These are phyloP conservation scores for Macrocentrus cingulum DNA, from an alignment of 1,140 invertebrate genomes.

Conservation along the genomic window DNA sequence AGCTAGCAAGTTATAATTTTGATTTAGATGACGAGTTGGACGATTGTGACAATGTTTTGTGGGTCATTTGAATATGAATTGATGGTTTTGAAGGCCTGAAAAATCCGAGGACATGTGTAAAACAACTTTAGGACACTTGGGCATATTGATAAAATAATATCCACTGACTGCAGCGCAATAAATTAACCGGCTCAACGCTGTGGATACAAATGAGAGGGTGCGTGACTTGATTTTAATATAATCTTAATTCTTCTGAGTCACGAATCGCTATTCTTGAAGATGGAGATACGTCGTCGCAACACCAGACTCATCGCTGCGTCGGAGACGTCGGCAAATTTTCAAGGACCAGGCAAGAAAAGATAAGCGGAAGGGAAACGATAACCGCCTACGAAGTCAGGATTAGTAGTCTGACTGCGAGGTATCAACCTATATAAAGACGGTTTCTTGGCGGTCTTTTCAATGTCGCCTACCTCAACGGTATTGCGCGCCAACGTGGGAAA, in stretches of 20 bases:
- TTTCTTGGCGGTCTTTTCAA: constrained; percentile 34
- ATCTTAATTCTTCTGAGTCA: constrained; percentile 10
- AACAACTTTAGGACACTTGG: no score
- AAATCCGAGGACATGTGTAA: no score
- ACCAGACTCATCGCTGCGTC: neutral
- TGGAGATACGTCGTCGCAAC: no score
- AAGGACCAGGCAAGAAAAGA: constrained; percentile 1
- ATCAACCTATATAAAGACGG: constrained; percentile 23
- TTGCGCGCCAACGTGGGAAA: constrained; percentile 10
- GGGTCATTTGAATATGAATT: no score
- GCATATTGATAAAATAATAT: no score
- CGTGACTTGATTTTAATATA: constrained; percentile 13
- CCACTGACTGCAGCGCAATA: no score
- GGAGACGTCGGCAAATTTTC: constrained; percentile 14
- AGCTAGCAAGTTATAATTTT: neutral
- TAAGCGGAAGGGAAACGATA: neutral
- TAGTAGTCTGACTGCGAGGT: constrained; percentile 43
- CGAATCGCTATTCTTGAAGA: neutral
- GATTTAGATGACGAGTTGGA: neutral
- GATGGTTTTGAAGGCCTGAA: no score
- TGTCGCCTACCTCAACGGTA: constrained; percentile 23
- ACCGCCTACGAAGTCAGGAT: constrained; percentile 28
- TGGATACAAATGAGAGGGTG: neutral
- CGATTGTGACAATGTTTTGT: neutral
- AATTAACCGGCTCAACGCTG: neutral